Base-by-base conservation (phyloP, 1,140 invertebrate genomes). In the Neotoxoptera formosana region DNA sequence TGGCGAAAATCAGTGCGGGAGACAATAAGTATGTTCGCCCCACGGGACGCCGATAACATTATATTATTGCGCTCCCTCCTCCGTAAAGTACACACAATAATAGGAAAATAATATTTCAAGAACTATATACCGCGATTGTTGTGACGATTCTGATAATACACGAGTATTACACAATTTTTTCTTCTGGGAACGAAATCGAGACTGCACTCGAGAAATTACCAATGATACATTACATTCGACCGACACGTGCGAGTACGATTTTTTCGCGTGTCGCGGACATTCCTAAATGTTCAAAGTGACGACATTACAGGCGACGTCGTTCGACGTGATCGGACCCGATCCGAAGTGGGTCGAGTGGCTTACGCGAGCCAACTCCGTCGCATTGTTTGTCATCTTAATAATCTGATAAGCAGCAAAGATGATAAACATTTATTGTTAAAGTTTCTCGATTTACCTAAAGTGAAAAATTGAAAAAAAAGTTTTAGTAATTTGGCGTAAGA, bases 391-490 rank as follows among this genome's bases (percentile, higher is more conserved):
- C 36, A 17, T 67, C 67, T 90, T 90, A 90, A 90, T 90, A 90
- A 90, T 67, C 53, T 90, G 53, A 45, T 90, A 90, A 90, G 53
- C 4, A 67, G 89, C 45, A 67, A 8, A 90, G 36, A 90, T 90
- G 56, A 90, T 90, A 90, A 90, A 90, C 36, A 67, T 90, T 90
- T 45, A 90, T 67, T 90, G 25, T 45, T 7, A 30, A 90, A 90
- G 36, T 67, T 90, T 90, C 36, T 56, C 88, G 51, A 41, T 90
- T 60, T 45, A 53, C 34, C 51, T 90, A 25, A 90, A 90, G 53
- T 67, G 53, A 90, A 90, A 90, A 67, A 90, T 45, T 67, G 23
- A 47, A 90, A 90, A 67, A 90, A 90, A 90, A 90, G 88, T 90
- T 53, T 53, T 36, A 17, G 87, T 53, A 47, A 89, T 89, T 53